phyloP scores from a whole-genome alignment of 1,140 invertebrate species.

The Drosophila ercepeae region DNA sequence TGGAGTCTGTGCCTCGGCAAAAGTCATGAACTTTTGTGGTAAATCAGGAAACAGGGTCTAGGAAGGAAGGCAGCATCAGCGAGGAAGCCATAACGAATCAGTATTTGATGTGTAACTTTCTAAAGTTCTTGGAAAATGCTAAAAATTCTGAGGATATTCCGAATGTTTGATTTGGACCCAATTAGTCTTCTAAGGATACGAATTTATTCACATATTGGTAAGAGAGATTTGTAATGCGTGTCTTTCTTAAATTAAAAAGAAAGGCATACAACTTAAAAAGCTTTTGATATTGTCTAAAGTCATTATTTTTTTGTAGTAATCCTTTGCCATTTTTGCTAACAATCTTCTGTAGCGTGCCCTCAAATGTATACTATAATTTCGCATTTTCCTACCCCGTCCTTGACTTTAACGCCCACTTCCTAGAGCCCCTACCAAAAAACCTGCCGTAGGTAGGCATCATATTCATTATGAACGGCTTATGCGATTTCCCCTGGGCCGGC shows the following conservation, averaged over 20 bases:
- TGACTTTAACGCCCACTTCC: conserved; percentile 1
- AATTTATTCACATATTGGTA: background rate
- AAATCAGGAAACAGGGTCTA: conserved; percentile 6
- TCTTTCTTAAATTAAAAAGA: too few species aligned
- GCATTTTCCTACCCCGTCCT: conserved; percentile 15
- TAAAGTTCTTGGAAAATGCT: conserved; percentile 8
- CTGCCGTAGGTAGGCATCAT: conserved; percentile 53
- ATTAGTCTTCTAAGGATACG: conserved; percentile 1
- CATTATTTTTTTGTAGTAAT: background rate
- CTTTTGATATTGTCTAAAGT: too few species aligned
- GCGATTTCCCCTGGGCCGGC: conserved; percentile 76
- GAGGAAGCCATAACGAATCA: conserved; percentile 28
- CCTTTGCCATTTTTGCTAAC: background rate
- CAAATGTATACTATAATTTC: conserved; percentile 23
- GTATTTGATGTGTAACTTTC: conserved; percentile 25
- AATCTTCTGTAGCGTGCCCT: background rate
- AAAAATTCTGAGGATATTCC: conserved; percentile 2
- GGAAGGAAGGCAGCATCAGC: background rate
- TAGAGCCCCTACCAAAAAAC: conserved; percentile 5
- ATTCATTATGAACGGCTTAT: conserved; percentile 84
- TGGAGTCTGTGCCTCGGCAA: conserved; percentile 37
- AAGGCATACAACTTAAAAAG: too few species aligned
- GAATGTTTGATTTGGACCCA: background rate
- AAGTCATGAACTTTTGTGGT: conserved; percentile 30
- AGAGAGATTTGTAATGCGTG: too few species aligned